These are phyloP conservation scores for Gadopsis bispinosus DNA, from an alignment of 2,797 vertebrate species.

Conservation along the genomic window DNA sequence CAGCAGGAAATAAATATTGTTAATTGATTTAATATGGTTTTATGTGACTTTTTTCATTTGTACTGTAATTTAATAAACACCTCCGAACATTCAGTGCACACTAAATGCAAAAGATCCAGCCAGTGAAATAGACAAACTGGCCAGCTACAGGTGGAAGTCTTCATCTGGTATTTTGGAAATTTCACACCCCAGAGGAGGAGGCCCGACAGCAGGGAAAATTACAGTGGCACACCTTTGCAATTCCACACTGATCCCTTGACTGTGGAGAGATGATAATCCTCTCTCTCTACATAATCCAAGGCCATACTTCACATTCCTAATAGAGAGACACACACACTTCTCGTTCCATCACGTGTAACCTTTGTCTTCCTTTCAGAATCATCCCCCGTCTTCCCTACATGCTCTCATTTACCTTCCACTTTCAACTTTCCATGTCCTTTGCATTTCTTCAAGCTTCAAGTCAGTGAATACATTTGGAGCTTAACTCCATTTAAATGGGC, in stretches of 20 bases:
- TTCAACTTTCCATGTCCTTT: constrained; percentile 66
- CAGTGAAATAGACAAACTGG: background rate
- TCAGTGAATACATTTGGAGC: constrained; percentile 64
- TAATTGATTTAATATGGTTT: background rate
- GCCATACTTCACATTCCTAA: constrained; percentile 13
- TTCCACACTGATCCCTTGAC: constrained; percentile 60
- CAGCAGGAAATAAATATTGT: background rate
- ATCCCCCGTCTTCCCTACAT: background rate
- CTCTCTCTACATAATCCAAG: constrained; percentile 42
- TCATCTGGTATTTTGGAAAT: constrained; percentile 26
- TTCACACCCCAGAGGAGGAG: constrained; percentile 44
- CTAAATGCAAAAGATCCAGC: background rate
- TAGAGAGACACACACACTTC: constrained; percentile 14
- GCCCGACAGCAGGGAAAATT: constrained; percentile 29
- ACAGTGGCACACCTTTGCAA: constrained; percentile 52
- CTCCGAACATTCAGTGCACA: background rate
- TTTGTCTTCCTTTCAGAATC: constrained; percentile 41
- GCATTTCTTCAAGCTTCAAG: constrained; percentile 49
- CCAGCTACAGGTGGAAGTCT: background rate
- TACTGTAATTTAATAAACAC: background rate
- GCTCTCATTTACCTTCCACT: constrained; percentile 8
- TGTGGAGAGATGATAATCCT: constrained; percentile 64
- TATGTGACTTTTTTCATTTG: background rate
- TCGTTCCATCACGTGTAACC: constrained; percentile 24
- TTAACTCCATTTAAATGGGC: constrained; percentile 72